These are phyloP conservation scores for Fabriciana adippe DNA, from an alignment of 2,888 invertebrate genomes.

Conservation along the genomic window DNA sequence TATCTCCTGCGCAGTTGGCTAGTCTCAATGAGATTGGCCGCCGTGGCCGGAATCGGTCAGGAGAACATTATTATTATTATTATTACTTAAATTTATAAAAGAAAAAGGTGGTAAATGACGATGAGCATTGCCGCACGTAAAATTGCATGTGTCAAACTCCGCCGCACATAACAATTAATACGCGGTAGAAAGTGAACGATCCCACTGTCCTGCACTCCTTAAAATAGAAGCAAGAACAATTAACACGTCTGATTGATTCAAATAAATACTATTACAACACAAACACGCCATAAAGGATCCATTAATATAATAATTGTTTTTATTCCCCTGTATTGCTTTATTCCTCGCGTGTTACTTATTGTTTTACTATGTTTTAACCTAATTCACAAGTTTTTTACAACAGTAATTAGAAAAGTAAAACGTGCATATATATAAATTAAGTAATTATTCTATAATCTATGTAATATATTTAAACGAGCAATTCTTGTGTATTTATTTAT, in stretches of 20 bases:
- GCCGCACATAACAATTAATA: slow-evolving; percentile 79
- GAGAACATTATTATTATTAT: no score
- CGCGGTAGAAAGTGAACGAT: slow-evolving; percentile 76
- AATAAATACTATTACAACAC: slow-evolving; percentile 46
- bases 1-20: no score
- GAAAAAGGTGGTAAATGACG: slow-evolving; percentile 51
- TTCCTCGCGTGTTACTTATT: background rate
- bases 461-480: no score
- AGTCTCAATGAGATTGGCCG: no score
- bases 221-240: slow-evolving; percentile 66
- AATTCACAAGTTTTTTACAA: no score
- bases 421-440: no score
- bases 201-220: slow-evolving; percentile 61
- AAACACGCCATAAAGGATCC: slow-evolving; percentile 29
- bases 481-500: no score
- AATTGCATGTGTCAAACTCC: slow-evolving; percentile 73
- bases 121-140: slow-evolving; percentile 76
- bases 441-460: no score
- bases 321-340: background rate
- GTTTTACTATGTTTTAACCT: no score
- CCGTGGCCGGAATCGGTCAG: no score
- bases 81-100: slow-evolving; percentile 46
- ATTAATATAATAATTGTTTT: slow-evolving; percentile 7
- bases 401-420: no score
- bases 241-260: slow-evolving; percentile 64